Evolutionary conservation across 2,797 vertebrate genomes (phyloP), one percentile per base, ranked within the genome.

Genomic region (Bradypus variegatus): DNA sequence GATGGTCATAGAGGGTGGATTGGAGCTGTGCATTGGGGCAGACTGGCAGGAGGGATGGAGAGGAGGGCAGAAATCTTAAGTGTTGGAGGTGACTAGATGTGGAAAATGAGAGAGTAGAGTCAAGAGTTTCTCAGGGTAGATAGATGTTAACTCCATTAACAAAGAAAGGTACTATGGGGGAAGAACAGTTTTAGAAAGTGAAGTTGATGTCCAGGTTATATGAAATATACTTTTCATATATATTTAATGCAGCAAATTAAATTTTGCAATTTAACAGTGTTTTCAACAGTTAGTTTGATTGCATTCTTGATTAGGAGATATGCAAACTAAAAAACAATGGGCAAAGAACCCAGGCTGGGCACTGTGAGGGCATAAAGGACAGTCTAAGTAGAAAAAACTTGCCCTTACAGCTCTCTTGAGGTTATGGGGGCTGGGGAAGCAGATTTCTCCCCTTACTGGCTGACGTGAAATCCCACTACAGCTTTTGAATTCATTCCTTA

Each of bases 241-340:
- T 45, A 45, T 65, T 76, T 94, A 65, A 80, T 75, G 58, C 86
- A 88, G 36, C 53, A 83, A 27, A 31, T 82, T 76, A 62, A 53
- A 64, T 50, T 53, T 23, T 83, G 11, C 27, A 85, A 21, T 88
- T 91, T 73, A 86, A 45, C n/a, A 92, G 12, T 70, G 27, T 88
- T 90, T 48, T 80, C 36, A 31, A 36, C 48, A 67, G 73, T 76
- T 62, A 27, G 31, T 73, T 73, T 79, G 83, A 73, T 72, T 78
- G 21, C 36, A 11, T 92, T 91, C n/a, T 88, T 23, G 87, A 77
- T 77, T 72, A 83, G 55, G 65, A 92, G 64, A 75, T 82, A 64
- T 86, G 60, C 41, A 93, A 41, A 53, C 45, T 62, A 58, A 9
- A 67, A 80, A 78, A 36, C 16, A n/a, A 18, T 64, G 29, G 6